Evolutionary conservation across 2,888 invertebrate genomes (phyloP).

Genomic region (Tenthredo distinguenda): DNA sequence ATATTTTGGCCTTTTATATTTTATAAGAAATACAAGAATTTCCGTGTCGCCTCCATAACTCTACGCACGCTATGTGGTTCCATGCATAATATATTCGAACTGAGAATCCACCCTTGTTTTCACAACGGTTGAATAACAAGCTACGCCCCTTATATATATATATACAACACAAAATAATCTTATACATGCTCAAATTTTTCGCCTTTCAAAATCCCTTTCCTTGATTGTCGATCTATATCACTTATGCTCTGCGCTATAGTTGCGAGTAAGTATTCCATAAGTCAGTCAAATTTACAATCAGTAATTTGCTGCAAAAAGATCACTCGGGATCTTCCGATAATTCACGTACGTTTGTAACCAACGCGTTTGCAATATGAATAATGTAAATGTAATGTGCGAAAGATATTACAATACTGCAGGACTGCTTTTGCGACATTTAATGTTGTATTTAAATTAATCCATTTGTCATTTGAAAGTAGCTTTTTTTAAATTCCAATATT

Average conservation of each 20-base stretch:
- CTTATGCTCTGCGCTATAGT: neutral
- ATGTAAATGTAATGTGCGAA: too few relatives aligned
- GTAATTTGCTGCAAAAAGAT: too few relatives aligned
- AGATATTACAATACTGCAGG: too few relatives aligned
- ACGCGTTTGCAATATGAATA: too few relatives aligned
- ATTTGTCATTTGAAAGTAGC: neutral
- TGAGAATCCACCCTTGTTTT: neutral
- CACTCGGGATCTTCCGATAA: too few relatives aligned
- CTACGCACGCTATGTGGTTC: neutral
- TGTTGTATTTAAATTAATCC: neutral
- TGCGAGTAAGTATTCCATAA: neutral
- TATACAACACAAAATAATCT: neutral
- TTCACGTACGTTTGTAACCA: too few relatives aligned
- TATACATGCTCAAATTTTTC: neutral
- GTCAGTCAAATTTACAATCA: neutral
- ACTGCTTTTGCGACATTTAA: neutral
- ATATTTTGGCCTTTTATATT: neutral
- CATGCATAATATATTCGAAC: conserved; percentile 3
- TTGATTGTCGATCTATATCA: too few relatives aligned
- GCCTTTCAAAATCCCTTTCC: neutral
- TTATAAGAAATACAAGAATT: conserved; percentile 1
- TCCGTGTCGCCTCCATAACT: neutral
- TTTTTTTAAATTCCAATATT: neutral
- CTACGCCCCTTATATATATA: neutral
- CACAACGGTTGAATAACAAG: conserved; percentile 1